Evolutionary conservation across 2,797 vertebrate species (phyloP).

Genomic region (Delichon dasypus): DNA sequence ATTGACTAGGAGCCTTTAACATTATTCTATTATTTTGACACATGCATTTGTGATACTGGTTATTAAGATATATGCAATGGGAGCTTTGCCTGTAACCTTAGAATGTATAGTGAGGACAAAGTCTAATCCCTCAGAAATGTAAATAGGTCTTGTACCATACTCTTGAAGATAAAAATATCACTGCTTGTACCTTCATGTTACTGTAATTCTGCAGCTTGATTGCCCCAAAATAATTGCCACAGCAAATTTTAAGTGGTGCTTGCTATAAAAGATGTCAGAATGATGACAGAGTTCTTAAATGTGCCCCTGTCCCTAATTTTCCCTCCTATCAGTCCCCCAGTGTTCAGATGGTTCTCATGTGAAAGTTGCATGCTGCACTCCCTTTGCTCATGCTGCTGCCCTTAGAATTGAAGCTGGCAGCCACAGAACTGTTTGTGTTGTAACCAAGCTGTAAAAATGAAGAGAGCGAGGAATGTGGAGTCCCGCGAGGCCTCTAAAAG

Average conservation of each 20-base stretch:
- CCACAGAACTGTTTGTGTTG: neutral
- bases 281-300: neutral
- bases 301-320: neutral
- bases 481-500: conserved; percentile 6
- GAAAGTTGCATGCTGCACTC: neutral
- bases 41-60: neutral
- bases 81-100: neutral
- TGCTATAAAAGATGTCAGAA: neutral
- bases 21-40: neutral
- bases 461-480: neutral
- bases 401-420: neutral
- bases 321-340: neutral
- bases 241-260: neutral
- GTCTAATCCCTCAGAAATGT: neutral
- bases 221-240: neutral
- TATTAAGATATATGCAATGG: neutral
- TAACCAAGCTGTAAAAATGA: neutral
- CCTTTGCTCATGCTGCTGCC: neutral
- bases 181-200: neutral
- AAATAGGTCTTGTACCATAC: neutral
- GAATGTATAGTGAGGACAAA: neutral
- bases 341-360: neutral
- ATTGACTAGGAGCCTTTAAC: neutral
- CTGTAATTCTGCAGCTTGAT: neutral
- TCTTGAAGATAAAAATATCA: neutral